Percentiles rank a stretch among this genome's conserved stretches.
Evolutionary conservation across 2,888 invertebrate genomes (phyloP).

Genomic region (Caenorhabditis sp.): DNA sequence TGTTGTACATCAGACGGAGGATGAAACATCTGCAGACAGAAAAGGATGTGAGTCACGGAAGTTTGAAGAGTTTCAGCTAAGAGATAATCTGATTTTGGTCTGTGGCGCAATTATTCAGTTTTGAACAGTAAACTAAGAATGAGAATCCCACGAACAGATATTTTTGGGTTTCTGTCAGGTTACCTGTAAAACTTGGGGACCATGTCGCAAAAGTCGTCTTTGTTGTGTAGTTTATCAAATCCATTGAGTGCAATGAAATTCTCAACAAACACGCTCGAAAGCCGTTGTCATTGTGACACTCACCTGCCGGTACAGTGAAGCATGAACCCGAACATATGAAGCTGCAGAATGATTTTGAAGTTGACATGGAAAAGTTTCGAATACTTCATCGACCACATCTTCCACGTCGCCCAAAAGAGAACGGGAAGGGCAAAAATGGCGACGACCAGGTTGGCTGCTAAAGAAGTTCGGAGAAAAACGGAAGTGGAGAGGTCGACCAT

Average conservation of each 20-base stretch:
- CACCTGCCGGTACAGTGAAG: slow-evolving; percentile 43
- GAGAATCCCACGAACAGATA: no score
- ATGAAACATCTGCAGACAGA: slow-evolving; percentile 32
- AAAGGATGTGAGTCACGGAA: background rate
- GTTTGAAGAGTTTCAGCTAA: no score
- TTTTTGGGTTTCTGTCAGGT: no score
- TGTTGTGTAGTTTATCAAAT: slow-evolving; percentile 25
- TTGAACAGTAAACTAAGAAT: no score
- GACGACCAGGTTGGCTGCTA: slow-evolving; percentile 17
- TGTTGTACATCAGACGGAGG: slow-evolving; percentile 49
- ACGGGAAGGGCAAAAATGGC: slow-evolving; percentile 13
- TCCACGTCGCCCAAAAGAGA: slow-evolving; percentile 25
- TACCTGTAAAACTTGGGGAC: slow-evolving; percentile 47
- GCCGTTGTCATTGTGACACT: no score
- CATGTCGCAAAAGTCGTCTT: slow-evolving; percentile 31
- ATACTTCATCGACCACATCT: slow-evolving; percentile 39
- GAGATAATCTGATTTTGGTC: no score
- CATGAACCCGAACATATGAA: slow-evolving; percentile 44
- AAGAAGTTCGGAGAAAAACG: slow-evolving; percentile 7
- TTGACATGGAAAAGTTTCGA: slow-evolving; percentile 49
- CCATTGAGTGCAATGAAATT: slow-evolving; percentile 20
- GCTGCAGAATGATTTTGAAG: slow-evolving; percentile 37
- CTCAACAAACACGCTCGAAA: slow-evolving; percentile 2
- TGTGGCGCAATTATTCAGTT: no score
- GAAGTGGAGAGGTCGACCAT: slow-evolving; percentile 32